Evolutionary conservation across 2,113 vertebrate species (phyloP).

Genomic region (Bathybates hornii): DNA sequence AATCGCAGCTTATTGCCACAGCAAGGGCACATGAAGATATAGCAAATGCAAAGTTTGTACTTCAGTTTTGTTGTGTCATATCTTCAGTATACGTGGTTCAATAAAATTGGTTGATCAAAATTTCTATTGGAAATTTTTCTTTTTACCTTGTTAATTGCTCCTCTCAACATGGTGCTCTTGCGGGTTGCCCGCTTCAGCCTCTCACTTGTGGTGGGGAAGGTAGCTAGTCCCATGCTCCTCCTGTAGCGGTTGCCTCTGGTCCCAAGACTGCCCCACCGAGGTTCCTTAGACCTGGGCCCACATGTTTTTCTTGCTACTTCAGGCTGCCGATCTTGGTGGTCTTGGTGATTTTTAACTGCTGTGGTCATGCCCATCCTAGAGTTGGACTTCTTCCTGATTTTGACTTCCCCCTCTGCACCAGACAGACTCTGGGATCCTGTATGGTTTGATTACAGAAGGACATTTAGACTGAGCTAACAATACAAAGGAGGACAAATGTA

Average conservation of each 20-base stretch:
- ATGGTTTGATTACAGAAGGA: conserved; percentile 35
- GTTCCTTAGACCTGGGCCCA: conserved; percentile 69
- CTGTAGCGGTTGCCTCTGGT: conserved; percentile 61
- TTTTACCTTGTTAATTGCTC: conserved; percentile 62
- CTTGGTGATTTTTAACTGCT: conserved; percentile 57
- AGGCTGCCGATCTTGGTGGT: conserved; percentile 40
- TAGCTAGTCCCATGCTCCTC: conserved; percentile 66
- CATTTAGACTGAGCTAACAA: conserved; percentile 32
- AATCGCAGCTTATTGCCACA: background rate
- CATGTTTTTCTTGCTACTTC: conserved; percentile 67
- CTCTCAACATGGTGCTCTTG: conserved; percentile 76
- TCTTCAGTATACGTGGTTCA: background rate
- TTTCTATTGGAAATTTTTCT: background rate
- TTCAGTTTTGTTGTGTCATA: background rate
- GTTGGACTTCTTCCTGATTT: conserved; percentile 80
- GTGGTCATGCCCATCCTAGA: conserved; percentile 35
- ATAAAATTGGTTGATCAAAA: background rate
- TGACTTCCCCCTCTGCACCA: conserved; percentile 81
- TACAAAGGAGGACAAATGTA: conserved; percentile 8
- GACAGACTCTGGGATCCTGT: conserved; percentile 75
- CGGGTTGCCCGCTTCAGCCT: conserved; percentile 84
- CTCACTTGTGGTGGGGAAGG: conserved; percentile 74
- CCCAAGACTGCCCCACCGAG: conserved; percentile 53
- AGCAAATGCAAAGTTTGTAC: background rate
- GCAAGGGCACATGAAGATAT: background rate